phyloP scores from a whole-genome alignment of 2,797 vertebrate genomes.

The Rousettus madagascariensis region DNA sequence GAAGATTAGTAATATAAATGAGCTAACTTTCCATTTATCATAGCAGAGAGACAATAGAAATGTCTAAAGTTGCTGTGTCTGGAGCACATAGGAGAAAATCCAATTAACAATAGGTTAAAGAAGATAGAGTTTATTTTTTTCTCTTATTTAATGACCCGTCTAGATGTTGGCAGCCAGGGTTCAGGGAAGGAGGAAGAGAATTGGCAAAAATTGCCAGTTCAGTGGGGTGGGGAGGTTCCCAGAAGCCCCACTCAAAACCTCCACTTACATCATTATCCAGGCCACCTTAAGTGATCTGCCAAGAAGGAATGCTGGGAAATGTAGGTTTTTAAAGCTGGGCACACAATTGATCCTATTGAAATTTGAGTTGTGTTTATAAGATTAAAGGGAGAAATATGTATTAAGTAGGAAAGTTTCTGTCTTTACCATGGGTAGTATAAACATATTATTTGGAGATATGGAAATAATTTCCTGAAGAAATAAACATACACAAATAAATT shows the following conservation, averaged over 20 bases:
- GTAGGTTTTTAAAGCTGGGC: not conserved
- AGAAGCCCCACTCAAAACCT: not conserved
- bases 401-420: not conserved
- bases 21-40: not conserved
- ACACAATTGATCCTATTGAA: not conserved
- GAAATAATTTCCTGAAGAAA: slow-evolving; percentile 43
- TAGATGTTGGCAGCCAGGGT: not conserved
- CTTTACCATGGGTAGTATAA: slow-evolving; percentile 2
- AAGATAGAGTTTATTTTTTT: slow-evolving; percentile 26
- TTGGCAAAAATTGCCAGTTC: not conserved
- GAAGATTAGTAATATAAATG: not conserved
- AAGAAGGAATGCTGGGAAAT: no score
- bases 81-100: not conserved
- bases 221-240: not conserved
- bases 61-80: not conserved
- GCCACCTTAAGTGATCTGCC: no score
- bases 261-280: not conserved
- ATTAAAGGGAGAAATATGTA: not conserved
- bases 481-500: not conserved
- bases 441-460: not conserved
- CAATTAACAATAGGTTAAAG: not conserved
- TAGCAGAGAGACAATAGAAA: not conserved
- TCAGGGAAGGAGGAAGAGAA: slow-evolving; percentile 41
- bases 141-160: slow-evolving; percentile 15
- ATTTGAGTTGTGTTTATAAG: slow-evolving; percentile 1